Evolutionary conservation across 2,113 vertebrate species (phyloP), one percentile per base, ranked within the genome.

Genomic region (Anoura caudifer): DNA sequence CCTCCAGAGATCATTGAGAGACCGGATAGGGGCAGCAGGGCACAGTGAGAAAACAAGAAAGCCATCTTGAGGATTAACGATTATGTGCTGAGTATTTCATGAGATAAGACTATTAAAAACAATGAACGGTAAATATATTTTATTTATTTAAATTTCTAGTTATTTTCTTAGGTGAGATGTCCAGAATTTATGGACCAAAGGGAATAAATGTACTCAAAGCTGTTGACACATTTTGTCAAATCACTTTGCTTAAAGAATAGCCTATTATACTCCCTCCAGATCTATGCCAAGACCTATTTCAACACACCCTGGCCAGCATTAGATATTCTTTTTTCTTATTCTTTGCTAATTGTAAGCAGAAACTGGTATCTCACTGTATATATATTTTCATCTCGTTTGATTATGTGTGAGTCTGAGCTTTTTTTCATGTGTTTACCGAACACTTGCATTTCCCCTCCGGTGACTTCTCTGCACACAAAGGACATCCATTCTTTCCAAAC

Each of bases 311-410:
- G 36, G 24, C 16, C 45, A 2, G 54, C 2, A 81, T 4, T 41
- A 36, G 26, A 12, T 24, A 50, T 28, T 41, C 1, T 26, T 77
- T 67, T 65, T 72, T 87, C 56, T 63, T 61, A 43, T 82, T 72
- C 77, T 67, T 80, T 26, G 65, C 19, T 93, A 65, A 90, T 54
- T 87, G 92, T 84, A 38, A 80, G n/a, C 76, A 89, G 79, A 95
- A 86, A 91, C 7, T 38, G 76, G 43, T 61, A 5, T 33, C 77
- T 72, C 52, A 26, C 73, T 89, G 63, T 95, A 65, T 81, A 24
- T 16, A 28, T 33, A 33, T 76, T 36, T 76, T 36, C 10, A 59
- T 80, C 59, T 94, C 77, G 7, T 90, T 59, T 33, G 45, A 76
- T 67, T 41, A 19, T 63, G 17, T 65, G 50, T 72, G 81, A 45